Percentiles rank a stretch among this genome's conserved stretches.
phyloP scores from a whole-genome alignment of 2,113 vertebrate species.

The Cromileptes altivelis region DNA sequence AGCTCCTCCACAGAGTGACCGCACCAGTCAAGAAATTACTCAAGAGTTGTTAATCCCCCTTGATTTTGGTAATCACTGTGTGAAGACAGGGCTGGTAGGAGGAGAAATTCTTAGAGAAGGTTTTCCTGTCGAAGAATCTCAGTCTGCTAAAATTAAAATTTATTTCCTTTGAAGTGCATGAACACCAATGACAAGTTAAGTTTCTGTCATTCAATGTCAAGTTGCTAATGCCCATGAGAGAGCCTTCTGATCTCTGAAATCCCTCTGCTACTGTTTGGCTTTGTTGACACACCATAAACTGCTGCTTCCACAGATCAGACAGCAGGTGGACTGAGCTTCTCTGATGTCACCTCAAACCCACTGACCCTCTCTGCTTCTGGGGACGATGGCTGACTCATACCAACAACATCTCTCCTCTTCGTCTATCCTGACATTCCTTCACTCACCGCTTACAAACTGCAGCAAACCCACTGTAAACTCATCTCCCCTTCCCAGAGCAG shows the following conservation, averaged over 20 bases:
- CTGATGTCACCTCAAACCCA: constrained; percentile 51
- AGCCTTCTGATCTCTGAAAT: constrained; percentile 18
- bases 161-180: constrained; percentile 36
- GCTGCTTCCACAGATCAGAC: constrained; percentile 32
- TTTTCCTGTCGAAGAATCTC: constrained; percentile 13
- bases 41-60: constrained; percentile 60
- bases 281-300: constrained; percentile 52
- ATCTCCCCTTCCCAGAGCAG: constrained; percentile 38
- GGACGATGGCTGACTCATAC: constrained; percentile 4
- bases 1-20: constrained; percentile 48
- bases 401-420: constrained; percentile 1
- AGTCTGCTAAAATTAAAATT: constrained; percentile 21
- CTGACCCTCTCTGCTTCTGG: constrained; percentile 39
- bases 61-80: constrained; percentile 63
- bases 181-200: constrained; percentile 3
- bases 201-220: constrained; percentile 26
- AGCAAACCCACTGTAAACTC: constrained; percentile 62
- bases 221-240: not conserved
- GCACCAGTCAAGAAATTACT: constrained; percentile 50
- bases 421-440: constrained; percentile 14
- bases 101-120: constrained; percentile 21
- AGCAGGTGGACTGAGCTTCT: constrained; percentile 62
- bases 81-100: constrained; percentile 38
- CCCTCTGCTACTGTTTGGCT: constrained; percentile 6
- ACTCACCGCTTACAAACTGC: constrained; percentile 53